Evolutionary conservation across 2,888 invertebrate species (phyloP), one percentile per base, ranked within the genome.

Genomic region (Hirtodrosophila duncani): DNA sequence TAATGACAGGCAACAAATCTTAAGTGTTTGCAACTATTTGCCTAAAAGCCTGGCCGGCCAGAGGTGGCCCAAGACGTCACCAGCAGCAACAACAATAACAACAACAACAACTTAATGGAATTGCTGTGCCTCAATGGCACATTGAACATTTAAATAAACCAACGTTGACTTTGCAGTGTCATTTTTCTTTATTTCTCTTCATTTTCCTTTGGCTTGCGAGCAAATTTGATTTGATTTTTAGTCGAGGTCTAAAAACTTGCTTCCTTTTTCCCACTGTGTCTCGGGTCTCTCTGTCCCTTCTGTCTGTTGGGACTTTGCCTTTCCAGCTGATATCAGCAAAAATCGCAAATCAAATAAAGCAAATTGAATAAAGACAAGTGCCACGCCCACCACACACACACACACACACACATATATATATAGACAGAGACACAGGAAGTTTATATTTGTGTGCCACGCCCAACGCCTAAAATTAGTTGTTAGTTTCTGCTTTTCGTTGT

Each of bases 341-440:
- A 72, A 70, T 79, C 67, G 72, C 80, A 79, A 77, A 77, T 77
- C 80, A 77, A 77, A 77, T 77, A 79, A 77, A 66, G 60, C 67
- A 72, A 77, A 77, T 77, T 77, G 75, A 77, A 77, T 77, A 79
- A 77, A 72, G 74, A 74, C 67, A 71, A 70, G 59, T 56, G 71
- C 48, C 60, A 67, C 72, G 60, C 72, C 67, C 38, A 24, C 21
- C 27, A 9, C 31, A 20, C 30, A n/a, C n/a, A n/a, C n/a, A n/a
- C n/a, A n/a, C n/a, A n/a, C n/a, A n/a, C n/a, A n/a, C n/a, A n/a
- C n/a, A n/a, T n/a, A n/a, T n/a, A n/a, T n/a, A n/a, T n/a, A n/a
- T n/a, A n/a, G n/a, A n/a, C n/a, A n/a, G n/a, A n/a, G n/a, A n/a
- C n/a, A n/a, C n/a, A n/a, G n/a, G n/a, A n/a, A n/a, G n/a, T n/a